Evolutionary conservation across 2,888 invertebrate genomes (phyloP), one percentile per base, ranked within the genome.

Genomic region (Euzophera pinguis): DNA sequence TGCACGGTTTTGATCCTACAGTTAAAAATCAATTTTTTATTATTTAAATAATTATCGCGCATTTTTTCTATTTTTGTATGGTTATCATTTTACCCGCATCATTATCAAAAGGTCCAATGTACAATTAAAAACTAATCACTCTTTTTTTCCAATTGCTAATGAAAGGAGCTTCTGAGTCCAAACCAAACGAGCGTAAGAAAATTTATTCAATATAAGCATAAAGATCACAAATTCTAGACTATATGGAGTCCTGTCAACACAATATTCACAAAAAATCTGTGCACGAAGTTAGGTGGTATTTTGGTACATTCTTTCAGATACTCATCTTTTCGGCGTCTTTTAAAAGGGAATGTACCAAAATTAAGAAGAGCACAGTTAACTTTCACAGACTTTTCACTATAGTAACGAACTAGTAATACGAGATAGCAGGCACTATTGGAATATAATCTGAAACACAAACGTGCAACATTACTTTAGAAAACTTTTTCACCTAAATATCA

Each of bases 111-210:
- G 88, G 88, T 88, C 87, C 86, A 87, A 86, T 81, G 75, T 86
- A 79, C 83, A 80, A 73, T 49, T 47, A 27, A 22, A 51, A 13
- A 62, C 67, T 67, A 65, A 72, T 69, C 48, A 58, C 59, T 57
- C 59, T 58, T 60, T 61, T 73, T 76, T 75, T 71, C 65, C 64
- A 9, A 68, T 59, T 68, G 64, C 70, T 63, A 68, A 67, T 70
- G 62, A 67, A 80, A 86, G 84, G 84, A 86, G 77, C 84, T 86
- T 70, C 86, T 87, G 75, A 81, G 79, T 69, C 79, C 81, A 64
- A 78, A 72, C 67, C 79, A 76, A 71, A 80, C 69, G 66, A 74
- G 80, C 77, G 87, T 88, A 87, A 88, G 86, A 62, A 69, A 59
- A 64, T 58, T 60, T 63, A 63, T 65, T 61, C 68, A 62, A 42